A percentile compares a stretch with the other conserved stretches of the same genome.
Evolutionary conservation across 2,888 invertebrate species (phyloP).

Genomic region (Drosophila suboccidentalis): DNA sequence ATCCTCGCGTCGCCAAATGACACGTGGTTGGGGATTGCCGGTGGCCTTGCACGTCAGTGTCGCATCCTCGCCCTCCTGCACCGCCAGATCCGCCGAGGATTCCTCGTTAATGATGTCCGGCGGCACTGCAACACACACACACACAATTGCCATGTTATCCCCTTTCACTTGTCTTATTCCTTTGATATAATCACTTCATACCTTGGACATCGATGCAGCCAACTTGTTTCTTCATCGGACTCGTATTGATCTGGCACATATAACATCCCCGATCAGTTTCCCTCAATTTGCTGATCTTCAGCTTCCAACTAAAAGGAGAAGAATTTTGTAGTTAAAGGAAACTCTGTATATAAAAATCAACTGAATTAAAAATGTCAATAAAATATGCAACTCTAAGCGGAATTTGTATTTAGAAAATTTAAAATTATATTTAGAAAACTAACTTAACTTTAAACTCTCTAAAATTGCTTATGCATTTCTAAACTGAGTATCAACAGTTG

Average conservation of each 20-base stretch:
- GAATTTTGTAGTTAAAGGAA: not conserved
- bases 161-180: too few relatives aligned
- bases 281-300: conserved; percentile 92
- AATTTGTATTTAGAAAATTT: too few relatives aligned
- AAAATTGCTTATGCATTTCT: too few relatives aligned
- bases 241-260: conserved; percentile 97
- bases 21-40: conserved; percentile 91
- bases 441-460: too few relatives aligned
- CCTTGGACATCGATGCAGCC: conserved; percentile 96
- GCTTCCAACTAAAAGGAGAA: conserved; percentile 87
- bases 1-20: conserved; percentile 93
- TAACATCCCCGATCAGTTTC: conserved; percentile 95
- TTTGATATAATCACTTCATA: conserved; percentile 83
- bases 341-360: too few relatives aligned
- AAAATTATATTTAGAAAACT: too few relatives aligned
- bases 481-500: too few relatives aligned
- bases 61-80: conserved; percentile 92
- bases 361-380: too few relatives aligned
- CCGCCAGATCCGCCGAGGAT: conserved; percentile 91
- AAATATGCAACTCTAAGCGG: too few relatives aligned
- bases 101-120: conserved; percentile 92
- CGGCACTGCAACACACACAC: conserved; percentile 87
- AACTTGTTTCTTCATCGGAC: conserved; percentile 93
- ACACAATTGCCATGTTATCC: not conserved
- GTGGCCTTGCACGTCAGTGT: conserved; percentile 92